These are phyloP conservation scores for Porites divaricata DNA, from an alignment of 92 coral and sea anemone species.

Conservation along the genomic window DNA sequence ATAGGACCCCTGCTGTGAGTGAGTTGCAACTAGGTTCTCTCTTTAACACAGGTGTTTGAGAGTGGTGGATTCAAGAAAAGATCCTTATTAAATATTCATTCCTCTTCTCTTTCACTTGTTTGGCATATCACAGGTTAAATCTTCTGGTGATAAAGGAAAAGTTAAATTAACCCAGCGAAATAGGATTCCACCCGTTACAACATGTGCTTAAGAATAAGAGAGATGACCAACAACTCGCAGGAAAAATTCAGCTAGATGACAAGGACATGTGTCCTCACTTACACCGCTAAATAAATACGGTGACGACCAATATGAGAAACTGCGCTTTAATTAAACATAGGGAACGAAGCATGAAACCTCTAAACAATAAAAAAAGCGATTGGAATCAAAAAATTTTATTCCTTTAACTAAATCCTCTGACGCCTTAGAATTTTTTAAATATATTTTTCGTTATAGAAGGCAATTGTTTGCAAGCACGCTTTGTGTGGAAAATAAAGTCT, in stretches of 20 bases:
- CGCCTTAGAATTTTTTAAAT: background rate
- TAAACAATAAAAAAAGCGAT: background rate
- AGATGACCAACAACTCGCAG: constrained; percentile 31
- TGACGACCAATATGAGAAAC: background rate
- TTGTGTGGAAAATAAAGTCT: constrained; percentile 37
- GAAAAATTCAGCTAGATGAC: constrained; percentile 30
- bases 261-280: constrained; percentile 9
- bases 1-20: constrained; percentile 10
- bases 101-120: constrained; percentile 27
- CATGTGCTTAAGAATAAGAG: constrained; percentile 36
- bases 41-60: constrained; percentile 59
- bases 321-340: background rate
- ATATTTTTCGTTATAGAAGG: background rate
- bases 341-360: constrained; percentile 10
- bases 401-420: background rate
- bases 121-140: constrained; percentile 45
- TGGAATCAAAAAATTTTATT: background rate
- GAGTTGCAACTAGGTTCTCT: constrained; percentile 8
- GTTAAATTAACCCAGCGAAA: constrained; percentile 41
- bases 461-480: background rate
- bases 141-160: constrained; percentile 30
- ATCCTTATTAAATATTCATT: constrained; percentile 64
- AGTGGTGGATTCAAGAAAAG: constrained; percentile 41
- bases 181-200: constrained; percentile 32
- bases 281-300: constrained; percentile 33